Evolutionary conservation across 1,140 invertebrate genomes (phyloP).

Genomic region (Neuroterus valhalla): DNA sequence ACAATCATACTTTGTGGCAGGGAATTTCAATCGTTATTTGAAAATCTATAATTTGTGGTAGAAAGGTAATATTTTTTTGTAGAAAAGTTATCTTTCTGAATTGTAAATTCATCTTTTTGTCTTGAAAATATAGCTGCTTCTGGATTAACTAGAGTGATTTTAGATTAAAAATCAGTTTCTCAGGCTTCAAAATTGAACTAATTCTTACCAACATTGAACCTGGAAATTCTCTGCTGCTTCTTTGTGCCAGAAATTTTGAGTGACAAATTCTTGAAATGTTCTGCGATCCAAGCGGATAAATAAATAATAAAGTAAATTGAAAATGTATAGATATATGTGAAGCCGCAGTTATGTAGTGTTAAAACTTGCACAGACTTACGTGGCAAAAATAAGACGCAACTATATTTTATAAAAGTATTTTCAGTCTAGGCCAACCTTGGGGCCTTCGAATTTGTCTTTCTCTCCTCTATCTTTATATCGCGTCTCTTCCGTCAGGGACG

Average conservation of each 20-base stretch:
- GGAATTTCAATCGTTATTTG: too few species aligned
- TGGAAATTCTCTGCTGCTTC: background rate
- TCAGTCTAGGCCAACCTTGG: constrained; percentile 70
- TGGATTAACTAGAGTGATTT: too few species aligned
- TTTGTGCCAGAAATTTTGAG: background rate
- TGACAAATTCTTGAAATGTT: background rate
- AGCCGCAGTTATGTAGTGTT: background rate
- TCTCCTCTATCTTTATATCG: background rate
- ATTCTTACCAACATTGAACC: too few species aligned
- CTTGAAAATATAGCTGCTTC: too few species aligned
- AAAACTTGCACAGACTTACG: constrained; percentile 43
- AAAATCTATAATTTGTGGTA: too few species aligned
- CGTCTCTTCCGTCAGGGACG: background rate
- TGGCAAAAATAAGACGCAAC: constrained; percentile 58
- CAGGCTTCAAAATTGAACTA: background rate
- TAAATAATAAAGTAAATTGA: background rate
- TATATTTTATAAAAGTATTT: constrained; percentile 71
- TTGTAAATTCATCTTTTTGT: too few species aligned
- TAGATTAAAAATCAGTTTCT: background rate
- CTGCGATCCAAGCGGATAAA: background rate
- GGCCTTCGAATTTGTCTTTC: constrained; percentile 38
- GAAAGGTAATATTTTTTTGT: too few species aligned
- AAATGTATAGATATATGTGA: background rate
- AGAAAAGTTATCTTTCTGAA: too few species aligned
- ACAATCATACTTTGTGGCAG: too few species aligned